Evolutionary conservation across 1,140 invertebrate genomes (phyloP), one percentile per base, ranked within the genome.

Genomic region (Frieseomelitta varia): DNA sequence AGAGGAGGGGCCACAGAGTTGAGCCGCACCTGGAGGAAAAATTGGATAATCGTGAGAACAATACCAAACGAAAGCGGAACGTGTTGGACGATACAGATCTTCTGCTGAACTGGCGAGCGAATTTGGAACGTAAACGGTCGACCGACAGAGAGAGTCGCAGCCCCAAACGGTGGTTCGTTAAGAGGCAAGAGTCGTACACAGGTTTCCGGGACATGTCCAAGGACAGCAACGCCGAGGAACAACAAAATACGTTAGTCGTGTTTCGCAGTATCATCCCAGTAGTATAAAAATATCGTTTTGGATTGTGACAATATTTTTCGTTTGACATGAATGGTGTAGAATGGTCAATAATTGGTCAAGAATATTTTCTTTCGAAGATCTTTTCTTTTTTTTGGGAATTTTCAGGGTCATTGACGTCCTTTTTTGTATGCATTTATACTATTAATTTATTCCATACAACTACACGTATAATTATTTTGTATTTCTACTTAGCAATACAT

Each of bases 1-100:
- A 47, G 1, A 89, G 87, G 12, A 91, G 87, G 53, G 91, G 77
- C 67, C 75, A 72, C 17, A 88, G 88, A 21, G 90, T 81, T 55
- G 72, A 80, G 4, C 17, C 76, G 69, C 24, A 87, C 12, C 21
- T 88, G 0, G 86, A 91, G 4, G 80, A 84, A 15, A 81, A 83
- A 19, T 19, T 8, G 1, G 78, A 79, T 0, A 51, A 79, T 24
- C 34, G 56, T 6, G 87, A 84, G 27, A 82, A 69, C 12, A 81
- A 56, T 21, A 83, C 79, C 2, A 79, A 87, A 17, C 53, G 30
- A 15, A 85, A 88, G 24, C n/a, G 65, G 0, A 82, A 88, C 11
- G 56, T 63, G 3, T 0, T n/a, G 12, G n/a, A 6, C 2, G 17
- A 11, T 15, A 4, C 1, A 3, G 51, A 30, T 14, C 17, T 27